Conservation (phyloP, 2,113 vertebrate genomes). For the Corythornis cristatus region DNA sequence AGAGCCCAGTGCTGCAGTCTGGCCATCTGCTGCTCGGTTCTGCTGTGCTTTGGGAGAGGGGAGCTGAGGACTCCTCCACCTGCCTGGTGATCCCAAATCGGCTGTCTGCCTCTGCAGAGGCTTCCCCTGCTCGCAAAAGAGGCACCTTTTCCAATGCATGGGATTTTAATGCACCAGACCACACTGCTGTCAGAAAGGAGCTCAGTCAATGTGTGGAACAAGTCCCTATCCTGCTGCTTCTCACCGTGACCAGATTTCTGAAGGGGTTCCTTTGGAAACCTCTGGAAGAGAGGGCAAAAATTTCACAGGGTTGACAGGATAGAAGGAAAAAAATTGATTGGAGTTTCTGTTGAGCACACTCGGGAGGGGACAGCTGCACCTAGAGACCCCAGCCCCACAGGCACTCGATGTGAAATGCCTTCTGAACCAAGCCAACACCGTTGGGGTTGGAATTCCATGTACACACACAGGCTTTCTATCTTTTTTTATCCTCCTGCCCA, state of each 20-base stretch:
- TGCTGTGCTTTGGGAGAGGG: neutral
- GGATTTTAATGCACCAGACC: neutral
- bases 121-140: neutral
- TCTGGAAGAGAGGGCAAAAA: neutral
- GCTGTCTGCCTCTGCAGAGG: neutral
- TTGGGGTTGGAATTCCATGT: neutral
- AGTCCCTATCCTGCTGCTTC: accelerated
- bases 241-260: accelerated
- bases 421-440: neutral
- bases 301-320: neutral
- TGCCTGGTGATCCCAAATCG: accelerated
- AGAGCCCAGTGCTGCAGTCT: neutral
- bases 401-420: neutral
- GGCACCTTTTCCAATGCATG: neutral
- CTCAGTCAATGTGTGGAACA: accelerated
- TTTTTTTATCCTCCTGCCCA: neutral
- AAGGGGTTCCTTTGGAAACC: neutral
- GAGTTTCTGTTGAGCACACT: neutral
- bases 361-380: neutral
- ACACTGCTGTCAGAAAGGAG: neutral
- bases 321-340: neutral
- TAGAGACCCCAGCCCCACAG: neutral
- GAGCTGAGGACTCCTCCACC: slow-evolving; percentile 15
- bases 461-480: neutral
- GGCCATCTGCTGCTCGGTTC: slow-evolving; percentile 46